Evolutionary conservation across 1,140 invertebrate genomes (phyloP).

Genomic region (Drosophila lacertosa): DNA sequence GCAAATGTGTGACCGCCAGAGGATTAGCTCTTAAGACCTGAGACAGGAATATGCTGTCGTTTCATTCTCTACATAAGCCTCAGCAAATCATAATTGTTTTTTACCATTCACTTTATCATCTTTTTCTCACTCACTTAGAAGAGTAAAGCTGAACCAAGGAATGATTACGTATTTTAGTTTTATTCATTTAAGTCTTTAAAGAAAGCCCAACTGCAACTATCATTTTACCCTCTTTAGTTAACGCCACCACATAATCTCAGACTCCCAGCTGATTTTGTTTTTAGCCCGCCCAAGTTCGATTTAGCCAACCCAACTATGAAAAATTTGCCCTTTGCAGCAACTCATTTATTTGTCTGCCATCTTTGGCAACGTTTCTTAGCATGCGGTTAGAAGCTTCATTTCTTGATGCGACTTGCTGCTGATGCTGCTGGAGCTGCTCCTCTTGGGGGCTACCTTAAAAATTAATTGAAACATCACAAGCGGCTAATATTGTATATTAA

Average conservation of each 20-base stretch:
- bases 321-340: constrained; percentile 71
- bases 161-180: no score
- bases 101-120: no score
- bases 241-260: background rate
- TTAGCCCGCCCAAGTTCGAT: constrained; percentile 34
- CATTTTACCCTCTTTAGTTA: background rate
- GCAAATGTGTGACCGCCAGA: constrained; percentile 41
- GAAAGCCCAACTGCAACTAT: constrained; percentile 25
- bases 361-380: constrained; percentile 72
- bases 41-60: background rate
- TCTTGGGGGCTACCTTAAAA: constrained; percentile 62
- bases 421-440: no score
- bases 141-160: no score
- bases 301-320: constrained; percentile 62
- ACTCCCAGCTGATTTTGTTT: no score
- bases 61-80: background rate
- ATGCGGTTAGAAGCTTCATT: constrained; percentile 62
- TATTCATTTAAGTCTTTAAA: constrained; percentile 14
- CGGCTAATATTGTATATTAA: constrained; percentile 76
- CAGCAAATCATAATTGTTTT: no score
- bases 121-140: no score
- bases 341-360: constrained; percentile 74
- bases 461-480: constrained; percentile 79
- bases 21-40: constrained; percentile 47
- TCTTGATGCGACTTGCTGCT: constrained; percentile 17